These are phyloP conservation scores for Teleogryllus occipitalis DNA, from an alignment of 1,140 invertebrate species.

Conservation along the genomic window DNA sequence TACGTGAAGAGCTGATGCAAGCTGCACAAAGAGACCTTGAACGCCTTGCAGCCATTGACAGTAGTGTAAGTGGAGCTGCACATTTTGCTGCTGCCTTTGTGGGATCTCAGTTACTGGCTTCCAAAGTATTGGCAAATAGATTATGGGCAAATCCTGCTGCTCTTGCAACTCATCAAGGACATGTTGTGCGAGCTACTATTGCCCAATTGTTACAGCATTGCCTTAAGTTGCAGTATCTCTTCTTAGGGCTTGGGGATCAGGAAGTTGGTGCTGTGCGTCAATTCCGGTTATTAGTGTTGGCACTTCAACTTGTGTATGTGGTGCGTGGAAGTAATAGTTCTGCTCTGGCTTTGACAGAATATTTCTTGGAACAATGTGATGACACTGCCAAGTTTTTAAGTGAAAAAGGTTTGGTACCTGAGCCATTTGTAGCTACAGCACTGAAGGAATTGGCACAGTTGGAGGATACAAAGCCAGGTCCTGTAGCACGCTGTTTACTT, in stretches of 20 bases:
- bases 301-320: constrained; percentile 71
- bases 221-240: constrained; percentile 72
- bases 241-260: constrained; percentile 63
- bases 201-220: constrained; percentile 58
- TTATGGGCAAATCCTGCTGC: constrained; percentile 42
- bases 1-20: constrained; percentile 56
- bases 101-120: constrained; percentile 46
- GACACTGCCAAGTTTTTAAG: constrained; percentile 42
- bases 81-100: constrained; percentile 80
- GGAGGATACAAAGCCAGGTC: constrained; percentile 77
- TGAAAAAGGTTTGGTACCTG: constrained; percentile 47
- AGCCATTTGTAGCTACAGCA: constrained; percentile 70
- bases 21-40: constrained; percentile 63
- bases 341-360: constrained; percentile 51
- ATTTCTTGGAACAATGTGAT: constrained; percentile 53
- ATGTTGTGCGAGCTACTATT: constrained; percentile 45
- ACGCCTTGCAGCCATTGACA: constrained; percentile 77
- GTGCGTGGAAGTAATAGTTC: constrained; percentile 52
- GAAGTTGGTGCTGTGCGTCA: constrained; percentile 73
- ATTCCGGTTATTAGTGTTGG: constrained; percentile 72
- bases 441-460: constrained; percentile 67
- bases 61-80: constrained; percentile 68
- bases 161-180: constrained; percentile 40
- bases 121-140: constrained; percentile 33
- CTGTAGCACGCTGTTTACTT: constrained; percentile 68